Base-by-base conservation (phyloP, 2,113 vertebrate species). In the Saimiri boliviensis region DNA sequence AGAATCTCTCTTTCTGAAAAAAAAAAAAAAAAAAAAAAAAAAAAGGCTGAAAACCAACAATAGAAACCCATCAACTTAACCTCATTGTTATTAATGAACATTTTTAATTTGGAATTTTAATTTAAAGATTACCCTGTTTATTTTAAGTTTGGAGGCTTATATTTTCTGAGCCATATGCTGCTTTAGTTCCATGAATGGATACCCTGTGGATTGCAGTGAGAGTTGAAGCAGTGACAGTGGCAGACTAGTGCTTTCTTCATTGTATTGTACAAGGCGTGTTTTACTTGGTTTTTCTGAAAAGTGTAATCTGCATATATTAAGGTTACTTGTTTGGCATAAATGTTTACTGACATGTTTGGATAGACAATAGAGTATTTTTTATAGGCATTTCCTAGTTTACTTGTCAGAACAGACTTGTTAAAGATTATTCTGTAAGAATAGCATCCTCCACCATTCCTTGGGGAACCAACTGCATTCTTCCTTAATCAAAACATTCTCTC, bases 41-140 rank as follows among this genome's bases (percentile, higher is more conserved):
- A 45, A 80, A 68, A 42, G 7, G 1, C 45, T 60, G 52, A 60
- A 95, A 89, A 60, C 5, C 56, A 66, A 74, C 56, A 94, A 27
- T 94, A 49, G 45, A 27, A 92, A 92, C 40, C 21, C 37, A 66
- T 45, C 63, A 54, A 37, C 21, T n/a, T 66, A 89, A 93, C 49
- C 37, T 86, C n/a, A 84, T 84, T 76, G 58, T 52, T 87, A 81
- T 45, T 84, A 30, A 42, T 40, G 45, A 96, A 5, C 5, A 63
- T 82, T 92, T 86, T 93, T 80, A 35, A 91, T 76, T 56, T 91
- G 74, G n/a, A 76, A 49, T 94, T 89, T 95, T 95, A 90, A 93
- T 92, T 86, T 94, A 89, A 91, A 95, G 74, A 93, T 89, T 54
- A 60, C 21, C 73, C 35, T 92, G 58, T 77, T 83, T 21, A 79